phyloP scores from a whole-genome alignment of 2,113 vertebrate genomes.

The Ardeotis arabs region DNA sequence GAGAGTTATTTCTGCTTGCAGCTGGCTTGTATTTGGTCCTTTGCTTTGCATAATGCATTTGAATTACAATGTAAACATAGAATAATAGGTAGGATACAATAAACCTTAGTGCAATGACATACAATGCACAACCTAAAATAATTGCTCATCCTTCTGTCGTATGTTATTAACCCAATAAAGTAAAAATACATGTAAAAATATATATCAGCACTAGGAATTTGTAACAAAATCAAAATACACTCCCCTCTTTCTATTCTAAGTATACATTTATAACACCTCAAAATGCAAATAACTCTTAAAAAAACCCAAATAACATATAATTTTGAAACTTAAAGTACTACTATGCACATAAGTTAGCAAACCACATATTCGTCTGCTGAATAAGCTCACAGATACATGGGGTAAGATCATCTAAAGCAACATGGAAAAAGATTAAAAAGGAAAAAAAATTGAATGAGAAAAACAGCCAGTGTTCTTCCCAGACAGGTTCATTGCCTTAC shows the following conservation, averaged over 20 bases:
- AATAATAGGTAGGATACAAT: neutral
- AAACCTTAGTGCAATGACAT: neutral
- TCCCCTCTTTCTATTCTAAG: neutral
- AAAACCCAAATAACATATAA: neutral
- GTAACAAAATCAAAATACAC: neutral
- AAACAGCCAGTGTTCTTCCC: neutral
- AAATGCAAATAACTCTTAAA: neutral
- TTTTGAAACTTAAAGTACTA: neutral
- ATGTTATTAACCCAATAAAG: neutral
- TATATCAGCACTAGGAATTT: neutral
- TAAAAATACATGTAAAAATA: neutral
- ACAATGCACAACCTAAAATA: neutral
- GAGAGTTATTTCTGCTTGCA: neutral
- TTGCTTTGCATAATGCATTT: neutral
- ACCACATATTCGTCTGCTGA: neutral
- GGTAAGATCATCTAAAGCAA: neutral
- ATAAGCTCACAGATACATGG: neutral
- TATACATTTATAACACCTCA: neutral
- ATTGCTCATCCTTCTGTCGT: neutral
- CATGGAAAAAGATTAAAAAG: neutral
- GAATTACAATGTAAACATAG: neutral
- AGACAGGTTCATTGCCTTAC: neutral
- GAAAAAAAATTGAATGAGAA: neutral
- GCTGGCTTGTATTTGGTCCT: neutral
- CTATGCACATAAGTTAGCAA: neutral